phyloP scores from a whole-genome alignment of 1,140 invertebrate species.

The Zaprionus africanus region DNA sequence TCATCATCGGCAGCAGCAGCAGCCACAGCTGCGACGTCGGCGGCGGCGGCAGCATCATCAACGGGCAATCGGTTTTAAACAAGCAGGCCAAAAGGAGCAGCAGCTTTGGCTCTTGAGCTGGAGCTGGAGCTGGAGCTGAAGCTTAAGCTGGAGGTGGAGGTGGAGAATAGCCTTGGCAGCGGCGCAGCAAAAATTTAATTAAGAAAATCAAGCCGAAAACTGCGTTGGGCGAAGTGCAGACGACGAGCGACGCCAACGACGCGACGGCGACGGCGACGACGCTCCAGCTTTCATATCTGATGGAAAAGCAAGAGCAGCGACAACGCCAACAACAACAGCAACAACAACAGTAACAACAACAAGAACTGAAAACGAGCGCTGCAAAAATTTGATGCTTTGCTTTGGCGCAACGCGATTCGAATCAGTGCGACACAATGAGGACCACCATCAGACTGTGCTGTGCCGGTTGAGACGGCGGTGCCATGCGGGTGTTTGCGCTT shows the following conservation, averaged over 20 bases:
- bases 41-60: conserved; percentile 47
- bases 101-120: conserved; percentile 3
- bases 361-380: conserved; percentile 63
- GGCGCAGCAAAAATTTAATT: conserved; percentile 81
- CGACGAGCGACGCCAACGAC: conserved; percentile 67
- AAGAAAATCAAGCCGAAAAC: conserved; percentile 81
- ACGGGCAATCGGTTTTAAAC: conserved; percentile 45
- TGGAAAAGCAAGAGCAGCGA: conserved; percentile 71
- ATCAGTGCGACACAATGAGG: conserved; percentile 78
- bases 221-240: conserved; percentile 61
- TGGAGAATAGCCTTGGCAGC: conserved; percentile 66
- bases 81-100: conserved; percentile 45
- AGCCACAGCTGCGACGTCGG: neutral
- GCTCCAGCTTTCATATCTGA: conserved; percentile 81
- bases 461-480: conserved; percentile 40
- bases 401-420: conserved; percentile 60
- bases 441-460: conserved; percentile 69
- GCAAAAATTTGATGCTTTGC: conserved; percentile 72
- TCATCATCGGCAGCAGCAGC: conserved; percentile 47
- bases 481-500: conserved; percentile 60
- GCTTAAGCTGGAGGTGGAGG: conserved; percentile 18
- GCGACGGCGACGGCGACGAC: conserved; percentile 65
- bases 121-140: neutral
- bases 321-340: conserved; percentile 42
- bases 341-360: conserved; percentile 27